Conservation (phyloP, 2,113 vertebrate species). For the Rallus limicola region DNA sequence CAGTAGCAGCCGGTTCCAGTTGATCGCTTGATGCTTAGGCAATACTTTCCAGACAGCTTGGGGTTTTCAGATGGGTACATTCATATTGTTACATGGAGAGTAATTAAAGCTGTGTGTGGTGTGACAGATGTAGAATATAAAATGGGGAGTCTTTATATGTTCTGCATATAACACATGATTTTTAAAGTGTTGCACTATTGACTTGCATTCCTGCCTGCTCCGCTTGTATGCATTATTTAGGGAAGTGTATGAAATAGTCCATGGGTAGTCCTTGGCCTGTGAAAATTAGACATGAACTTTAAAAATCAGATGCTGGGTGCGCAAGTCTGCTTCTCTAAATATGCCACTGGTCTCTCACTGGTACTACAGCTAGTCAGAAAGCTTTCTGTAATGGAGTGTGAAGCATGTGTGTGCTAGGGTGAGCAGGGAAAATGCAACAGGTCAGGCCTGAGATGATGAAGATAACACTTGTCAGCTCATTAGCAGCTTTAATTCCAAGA, state of each 20-base stretch:
- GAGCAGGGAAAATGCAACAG: neutral
- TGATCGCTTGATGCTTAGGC: neutral
- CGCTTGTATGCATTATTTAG: neutral
- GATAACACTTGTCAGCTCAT: conserved; percentile 6
- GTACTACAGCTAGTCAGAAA: neutral
- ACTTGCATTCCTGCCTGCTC: neutral
- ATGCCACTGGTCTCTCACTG: neutral
- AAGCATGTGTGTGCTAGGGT: neutral
- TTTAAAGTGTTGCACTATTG: neutral
- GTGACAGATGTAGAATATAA: neutral
- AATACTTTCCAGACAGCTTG: neutral
- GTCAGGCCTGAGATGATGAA: neutral
- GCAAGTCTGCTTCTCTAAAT: neutral
- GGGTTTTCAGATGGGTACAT: neutral
- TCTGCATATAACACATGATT: neutral
- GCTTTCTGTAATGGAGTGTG: neutral
- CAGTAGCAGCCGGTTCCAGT: neutral
- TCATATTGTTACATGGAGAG: neutral
- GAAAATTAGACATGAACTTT: neutral
- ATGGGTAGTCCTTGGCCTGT: neutral
- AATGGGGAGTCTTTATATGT: neutral
- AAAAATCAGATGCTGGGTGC: neutral
- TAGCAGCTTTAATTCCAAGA: conserved; percentile 23
- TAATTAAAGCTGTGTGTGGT: neutral
- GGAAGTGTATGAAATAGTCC: neutral